phyloP scores from a whole-genome alignment of 1,140 invertebrate species.

The Ooceraea biroi region DNA sequence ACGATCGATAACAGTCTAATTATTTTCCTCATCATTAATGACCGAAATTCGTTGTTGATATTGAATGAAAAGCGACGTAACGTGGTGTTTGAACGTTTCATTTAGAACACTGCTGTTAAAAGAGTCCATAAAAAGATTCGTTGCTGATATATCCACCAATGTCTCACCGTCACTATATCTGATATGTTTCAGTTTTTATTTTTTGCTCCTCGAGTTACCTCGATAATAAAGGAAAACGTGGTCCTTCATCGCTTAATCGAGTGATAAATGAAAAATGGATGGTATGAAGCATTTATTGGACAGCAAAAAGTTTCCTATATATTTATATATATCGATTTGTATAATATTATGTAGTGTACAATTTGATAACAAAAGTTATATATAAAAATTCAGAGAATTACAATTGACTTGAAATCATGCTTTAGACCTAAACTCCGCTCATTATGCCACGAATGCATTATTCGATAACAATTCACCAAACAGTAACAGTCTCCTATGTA shows the following conservation, averaged over 20 bases:
- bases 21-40: constrained; percentile 15
- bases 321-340: constrained; percentile 19
- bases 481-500: constrained; percentile 53
- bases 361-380: constrained; percentile 19
- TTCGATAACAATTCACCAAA: constrained; percentile 48
- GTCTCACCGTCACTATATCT: constrained; percentile 13
- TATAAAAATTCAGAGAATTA: constrained; percentile 50
- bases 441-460: constrained; percentile 34
- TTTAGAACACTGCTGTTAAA: constrained; percentile 5
- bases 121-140: constrained; percentile 37
- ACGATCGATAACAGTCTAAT: constrained; percentile 5
- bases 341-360: constrained; percentile 48
- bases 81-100: constrained; percentile 9
- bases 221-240: neutral
- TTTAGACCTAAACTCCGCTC: constrained; percentile 48
- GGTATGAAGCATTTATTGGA: constrained; percentile 32
- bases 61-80: constrained; percentile 10
- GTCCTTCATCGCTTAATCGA: neutral
- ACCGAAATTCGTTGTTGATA: constrained; percentile 14
- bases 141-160: constrained; percentile 16
- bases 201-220: too few relatives aligned
- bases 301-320: constrained; percentile 21
- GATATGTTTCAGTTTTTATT: constrained; percentile 64
- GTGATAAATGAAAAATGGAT: constrained; percentile 27
- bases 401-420: constrained; percentile 48